Base-by-base conservation (phyloP, 2,113 vertebrate genomes). In the Peromyscus californicus region DNA sequence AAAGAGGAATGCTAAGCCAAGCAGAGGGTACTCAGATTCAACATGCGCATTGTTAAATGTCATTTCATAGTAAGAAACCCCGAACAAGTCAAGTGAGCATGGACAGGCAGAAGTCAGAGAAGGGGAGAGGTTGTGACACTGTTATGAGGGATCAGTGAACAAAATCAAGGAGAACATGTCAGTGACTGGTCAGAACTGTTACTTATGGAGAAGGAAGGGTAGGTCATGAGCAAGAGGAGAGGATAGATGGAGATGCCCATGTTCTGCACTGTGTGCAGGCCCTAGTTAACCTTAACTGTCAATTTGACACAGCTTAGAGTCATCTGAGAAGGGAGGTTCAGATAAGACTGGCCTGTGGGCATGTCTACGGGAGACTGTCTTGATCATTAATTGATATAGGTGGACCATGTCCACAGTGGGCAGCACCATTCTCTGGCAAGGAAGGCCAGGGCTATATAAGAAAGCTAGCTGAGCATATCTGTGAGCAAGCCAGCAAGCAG, bases 31-130 rank as follows among this genome's bases (percentile, higher is more conserved):
- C 98, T 98, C 98, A 98, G 98, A 98, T 99, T 98, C 98, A 98
- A 98, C 98, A 98, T 93, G 96, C 98, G 98, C 98, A 98, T 98
- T 98, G 98, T 98, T 99, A 98, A 98, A 98, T 98, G 99, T 99
- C 98, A 99, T 94, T 98, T 96, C 97, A 95, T 97, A 98, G 97
- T 95, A 98, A 97, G 98, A 98, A 97, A 97, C 97, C 95, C 96
- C 87, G 48, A 36, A 83, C 92, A 72, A 92, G 69, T 97, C 95
- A 93, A 97, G 93, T n/a, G 75, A 96, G 74, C 69, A 19, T 1
- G 94, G 89, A 67, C 45, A 33, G 51, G 72, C 22, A 39, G 57
- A 70, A 70, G 3, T 82, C 61, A 83, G 85, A 48, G 45, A 54
- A 24, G 2, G 19, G 87, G 19, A 59, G 31, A 12, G 92, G 54